Conservation (phyloP, 2,888 invertebrate species). For the Acleris emargana region DNA sequence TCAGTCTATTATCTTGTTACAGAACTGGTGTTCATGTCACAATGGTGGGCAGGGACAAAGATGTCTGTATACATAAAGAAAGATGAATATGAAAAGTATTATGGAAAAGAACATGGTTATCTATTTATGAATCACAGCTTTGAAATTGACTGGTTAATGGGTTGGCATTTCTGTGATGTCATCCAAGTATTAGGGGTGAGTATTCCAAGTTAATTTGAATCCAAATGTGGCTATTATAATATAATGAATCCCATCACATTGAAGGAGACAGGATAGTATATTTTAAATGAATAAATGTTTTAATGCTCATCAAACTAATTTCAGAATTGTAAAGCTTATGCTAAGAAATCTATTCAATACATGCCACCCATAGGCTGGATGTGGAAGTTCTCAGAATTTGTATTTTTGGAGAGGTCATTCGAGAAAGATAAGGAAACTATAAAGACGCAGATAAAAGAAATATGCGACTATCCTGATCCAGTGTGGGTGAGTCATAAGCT, state of each 20-base stretch:
- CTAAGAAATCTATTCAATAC: constrained; percentile 95
- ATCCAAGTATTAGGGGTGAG: constrained; percentile 92
- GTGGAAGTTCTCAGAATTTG: constrained; percentile 97
- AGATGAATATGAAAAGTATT: constrained; percentile 89
- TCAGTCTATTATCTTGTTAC: constrained; percentile 50
- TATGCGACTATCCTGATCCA: constrained; percentile 95
- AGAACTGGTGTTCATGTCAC: constrained; percentile 96
- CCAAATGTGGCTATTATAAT: not conserved
- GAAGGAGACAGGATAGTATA: no score
- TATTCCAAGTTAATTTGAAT: constrained; percentile 41
- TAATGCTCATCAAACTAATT: constrained; percentile 12
- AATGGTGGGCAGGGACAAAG: constrained; percentile 95
- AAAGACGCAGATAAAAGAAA: constrained; percentile 89
- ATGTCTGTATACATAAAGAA: constrained; percentile 90
- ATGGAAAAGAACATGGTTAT: constrained; percentile 94
- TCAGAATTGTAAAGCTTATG: constrained; percentile 97
- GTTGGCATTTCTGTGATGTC: constrained; percentile 95
- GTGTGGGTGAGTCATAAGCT: constrained; percentile 87
- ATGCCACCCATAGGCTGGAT: constrained; percentile 97
- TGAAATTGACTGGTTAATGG: constrained; percentile 97
- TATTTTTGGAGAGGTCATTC: constrained; percentile 96
- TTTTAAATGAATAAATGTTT: no score
- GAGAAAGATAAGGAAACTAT: constrained; percentile 95
- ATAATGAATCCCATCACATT: no score
- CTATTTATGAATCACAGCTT: constrained; percentile 97